A percentile compares a stretch with the other conserved stretches of the same genome.
These are phyloP conservation scores for Passerina amoena DNA, from an alignment of 2,113 vertebrate species.

Conservation along the genomic window DNA sequence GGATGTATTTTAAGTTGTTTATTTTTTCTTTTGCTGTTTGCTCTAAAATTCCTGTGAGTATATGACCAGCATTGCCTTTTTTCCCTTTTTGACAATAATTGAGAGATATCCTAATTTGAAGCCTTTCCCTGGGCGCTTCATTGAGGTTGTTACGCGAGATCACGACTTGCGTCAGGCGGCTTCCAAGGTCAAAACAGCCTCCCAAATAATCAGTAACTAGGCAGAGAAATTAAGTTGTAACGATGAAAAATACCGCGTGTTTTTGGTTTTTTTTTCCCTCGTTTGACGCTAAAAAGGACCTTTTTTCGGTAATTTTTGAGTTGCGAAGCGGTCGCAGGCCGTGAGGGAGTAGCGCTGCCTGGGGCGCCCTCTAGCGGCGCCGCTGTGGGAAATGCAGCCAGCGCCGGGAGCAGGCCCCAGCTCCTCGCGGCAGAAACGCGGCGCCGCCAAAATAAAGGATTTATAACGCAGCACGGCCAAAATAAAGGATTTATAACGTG, in stretches of 20 bases:
- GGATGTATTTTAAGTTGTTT: neutral
- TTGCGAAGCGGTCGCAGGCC: neutral
- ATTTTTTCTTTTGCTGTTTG: neutral
- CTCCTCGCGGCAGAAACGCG: neutral
- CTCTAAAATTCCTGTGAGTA: neutral
- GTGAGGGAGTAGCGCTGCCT: conserved; percentile 30
- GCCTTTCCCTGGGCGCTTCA: neutral
- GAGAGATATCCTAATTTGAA: neutral
- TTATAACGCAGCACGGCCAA: neutral
- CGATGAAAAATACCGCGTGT: neutral
- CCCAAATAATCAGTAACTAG: neutral
- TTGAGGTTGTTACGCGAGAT: neutral
- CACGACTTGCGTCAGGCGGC: neutral
- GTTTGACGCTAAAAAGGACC: neutral
- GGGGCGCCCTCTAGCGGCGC: conserved; percentile 47
- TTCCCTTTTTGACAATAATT: neutral
- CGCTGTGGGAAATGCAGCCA: neutral
- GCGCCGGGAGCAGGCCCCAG: neutral
- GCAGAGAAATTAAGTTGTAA: neutral
- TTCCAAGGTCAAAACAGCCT: neutral
- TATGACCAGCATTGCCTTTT: neutral
- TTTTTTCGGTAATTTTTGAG: neutral
- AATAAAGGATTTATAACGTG: neutral
- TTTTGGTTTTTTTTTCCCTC: neutral
- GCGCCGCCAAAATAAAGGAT: neutral